Evolutionary conservation across 1,140 invertebrate species (phyloP).

Genomic region (Lineus longissimus): DNA sequence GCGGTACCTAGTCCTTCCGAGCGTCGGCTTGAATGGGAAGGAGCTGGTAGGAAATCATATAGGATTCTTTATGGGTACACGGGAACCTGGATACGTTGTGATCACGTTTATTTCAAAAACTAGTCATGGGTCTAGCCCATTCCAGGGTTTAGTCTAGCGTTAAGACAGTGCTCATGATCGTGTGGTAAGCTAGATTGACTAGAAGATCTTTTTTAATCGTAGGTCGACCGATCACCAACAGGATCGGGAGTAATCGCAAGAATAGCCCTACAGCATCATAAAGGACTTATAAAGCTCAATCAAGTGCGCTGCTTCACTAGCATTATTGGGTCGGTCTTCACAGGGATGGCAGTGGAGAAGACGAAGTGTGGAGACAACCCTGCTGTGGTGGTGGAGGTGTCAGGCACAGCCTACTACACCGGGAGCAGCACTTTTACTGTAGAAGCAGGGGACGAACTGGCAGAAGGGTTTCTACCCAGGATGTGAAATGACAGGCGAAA

Average conservation of each 20-base stretch:
- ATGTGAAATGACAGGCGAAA: background rate
- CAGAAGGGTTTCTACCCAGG: constrained; percentile 29
- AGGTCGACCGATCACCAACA: constrained; percentile 49
- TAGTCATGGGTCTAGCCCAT: background rate
- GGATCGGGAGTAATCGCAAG: constrained; percentile 48
- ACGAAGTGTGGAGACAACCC: constrained; percentile 19
- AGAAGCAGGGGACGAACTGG: constrained; percentile 39
- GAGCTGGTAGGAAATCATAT: too few species aligned
- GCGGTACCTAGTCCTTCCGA: background rate
- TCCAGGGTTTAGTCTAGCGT: background rate
- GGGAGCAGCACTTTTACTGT: constrained; percentile 27
- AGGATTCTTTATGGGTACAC: too few species aligned
- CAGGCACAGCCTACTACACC: constrained; percentile 35
- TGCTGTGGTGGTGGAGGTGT: constrained; percentile 42
- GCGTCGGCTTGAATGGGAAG: too few species aligned
- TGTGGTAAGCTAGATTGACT: too few species aligned
- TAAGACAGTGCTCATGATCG: background rate
- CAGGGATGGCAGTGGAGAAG: constrained; percentile 23
- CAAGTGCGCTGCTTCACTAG: constrained; percentile 34
- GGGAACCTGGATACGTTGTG: too few species aligned
- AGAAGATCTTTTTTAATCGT: background rate
- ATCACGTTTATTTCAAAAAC: background rate
- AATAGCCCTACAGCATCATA: constrained; percentile 40
- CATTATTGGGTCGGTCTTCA: constrained; percentile 30
- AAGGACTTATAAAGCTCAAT: constrained; percentile 27